Percentiles rank a stretch among this genome's conserved stretches.
These are phyloP conservation scores for Caranx melampygus DNA, from an alignment of 2,113 vertebrate species.

Conservation along the genomic window DNA sequence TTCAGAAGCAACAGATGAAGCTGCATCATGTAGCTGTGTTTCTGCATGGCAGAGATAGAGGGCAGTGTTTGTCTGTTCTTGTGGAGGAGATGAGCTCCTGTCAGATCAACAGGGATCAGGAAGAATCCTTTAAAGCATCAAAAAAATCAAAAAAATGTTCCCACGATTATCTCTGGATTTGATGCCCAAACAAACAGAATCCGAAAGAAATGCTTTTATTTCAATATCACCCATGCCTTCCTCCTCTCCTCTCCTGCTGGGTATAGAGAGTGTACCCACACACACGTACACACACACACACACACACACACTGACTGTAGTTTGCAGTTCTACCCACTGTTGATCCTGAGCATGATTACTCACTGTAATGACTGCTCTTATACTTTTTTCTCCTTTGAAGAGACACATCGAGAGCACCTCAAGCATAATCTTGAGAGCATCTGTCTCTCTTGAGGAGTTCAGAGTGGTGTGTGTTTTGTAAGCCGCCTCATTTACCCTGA, in stretches of 20 bases:
- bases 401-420: constrained; percentile 62
- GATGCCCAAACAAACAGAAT: neutral
- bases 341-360: constrained; percentile 51
- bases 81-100: neutral
- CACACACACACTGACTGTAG: neutral
- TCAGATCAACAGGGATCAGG: constrained; percentile 3
- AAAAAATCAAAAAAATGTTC: neutral
- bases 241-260: neutral
- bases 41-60: constrained; percentile 69
- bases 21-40: constrained; percentile 18
- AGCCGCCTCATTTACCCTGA: constrained; percentile 67
- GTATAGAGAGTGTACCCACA: neutral
- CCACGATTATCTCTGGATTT: neutral
- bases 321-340: constrained; percentile 37
- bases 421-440: constrained; percentile 63
- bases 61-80: constrained; percentile 79
- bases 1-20: neutral
- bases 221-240: neutral
- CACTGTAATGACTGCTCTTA: constrained; percentile 57
- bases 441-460: constrained; percentile 68
- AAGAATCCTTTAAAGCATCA: neutral
- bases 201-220: constrained; percentile 8
- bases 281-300: neutral
- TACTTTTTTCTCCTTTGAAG: constrained; percentile 60
- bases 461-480: constrained; percentile 57